Base-by-base conservation (phyloP, 2,113 vertebrate species). In the Serinus canaria region DNA sequence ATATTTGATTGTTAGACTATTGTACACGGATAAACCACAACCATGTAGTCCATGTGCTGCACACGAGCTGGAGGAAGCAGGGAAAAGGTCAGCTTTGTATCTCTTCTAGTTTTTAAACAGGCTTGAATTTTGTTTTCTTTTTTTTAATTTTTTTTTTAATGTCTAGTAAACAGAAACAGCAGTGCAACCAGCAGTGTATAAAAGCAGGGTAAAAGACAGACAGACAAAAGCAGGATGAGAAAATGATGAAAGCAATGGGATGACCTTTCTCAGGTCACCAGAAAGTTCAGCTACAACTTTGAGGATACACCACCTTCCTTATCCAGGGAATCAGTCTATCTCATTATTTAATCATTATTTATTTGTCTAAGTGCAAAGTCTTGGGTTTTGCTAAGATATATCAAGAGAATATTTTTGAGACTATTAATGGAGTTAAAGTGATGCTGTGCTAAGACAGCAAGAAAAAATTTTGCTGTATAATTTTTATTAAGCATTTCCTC, bases 1-100 rank as follows among this genome's bases (percentile, higher is more conserved):
- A 25, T 75, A 50, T 94, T 94, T 94, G 74, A 90, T 70, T 95
- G 87, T 89, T 68, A 82, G 64, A 74, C n/a, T 92, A 81, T 89
- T 44, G 56, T 73, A 69, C 47, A 9, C 2, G 24, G 75, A 55
- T 21, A 27, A 85, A 73, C 75, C 76, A 87, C 68, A 88, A 28
- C 75, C 75, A 44, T 56, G 77, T 88, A 41, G 43, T 67, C 43
- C 60, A 39, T 44, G 49, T 58, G 78, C 50, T 87, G 37, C 74
- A 41, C 58, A 70, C 11, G 44, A 83, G 68, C 31, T 58, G 59
- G 64, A 49, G 24, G 58, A 90, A 81, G 73, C 41, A 78, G 56
- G n/a, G 60, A 78, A 95, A 92, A 95, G 52, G 67, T 79, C 67
- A 77, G 70, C 52, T 85, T 89, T 88, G 50, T 87, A 89, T 49